A percentile compares a stretch with the other conserved stretches of the same genome.
Evolutionary conservation across 2,113 vertebrate genomes (phyloP).

Genomic region (Thunnus thynnus): DNA sequence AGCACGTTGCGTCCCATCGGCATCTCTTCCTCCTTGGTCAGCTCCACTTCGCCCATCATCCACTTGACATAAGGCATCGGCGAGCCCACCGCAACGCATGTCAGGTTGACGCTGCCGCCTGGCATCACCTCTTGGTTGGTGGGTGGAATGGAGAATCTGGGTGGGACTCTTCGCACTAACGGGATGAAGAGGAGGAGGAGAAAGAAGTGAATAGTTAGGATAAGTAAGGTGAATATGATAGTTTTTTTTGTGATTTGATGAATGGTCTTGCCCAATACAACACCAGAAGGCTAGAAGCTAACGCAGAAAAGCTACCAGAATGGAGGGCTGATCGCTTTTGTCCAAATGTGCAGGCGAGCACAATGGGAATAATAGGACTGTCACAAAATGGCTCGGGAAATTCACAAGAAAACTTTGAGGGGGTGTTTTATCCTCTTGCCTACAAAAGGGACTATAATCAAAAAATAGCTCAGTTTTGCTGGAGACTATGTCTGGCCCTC

Average conservation of each 20-base stretch:
- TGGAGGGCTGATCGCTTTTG: conserved; percentile 60
- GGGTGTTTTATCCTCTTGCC: conserved; percentile 62
- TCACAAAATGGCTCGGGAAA: conserved; percentile 70
- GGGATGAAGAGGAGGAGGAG: neutral
- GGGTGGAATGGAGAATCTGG: conserved; percentile 96
- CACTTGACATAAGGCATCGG: conserved; percentile 98
- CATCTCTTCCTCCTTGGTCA: conserved; percentile 97
- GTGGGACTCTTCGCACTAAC: conserved; percentile 93
- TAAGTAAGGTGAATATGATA: conserved; percentile 9
- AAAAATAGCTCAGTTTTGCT: conserved; percentile 72
- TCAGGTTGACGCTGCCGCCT: conserved; percentile 95
- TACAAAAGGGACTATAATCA: conserved; percentile 69
- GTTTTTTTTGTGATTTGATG: conserved; percentile 9
- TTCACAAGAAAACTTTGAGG: conserved; percentile 70
- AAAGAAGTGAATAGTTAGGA: conserved; percentile 2
- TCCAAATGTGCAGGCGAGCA: conserved; percentile 61
- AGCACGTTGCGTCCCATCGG: conserved; percentile 93
- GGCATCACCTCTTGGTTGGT: conserved; percentile 98
- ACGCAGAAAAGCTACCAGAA: conserved; percentile 49
- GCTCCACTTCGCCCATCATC: conserved; percentile 89
- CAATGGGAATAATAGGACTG: conserved; percentile 71
- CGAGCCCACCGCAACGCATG: conserved; percentile 94
- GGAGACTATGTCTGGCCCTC: conserved; percentile 73
- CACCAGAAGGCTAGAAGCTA: conserved; percentile 27
- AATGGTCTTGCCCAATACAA: conserved; percentile 8